Evolutionary conservation across 1,140 invertebrate genomes (phyloP).

Genomic region (Pantala flavescens): DNA sequence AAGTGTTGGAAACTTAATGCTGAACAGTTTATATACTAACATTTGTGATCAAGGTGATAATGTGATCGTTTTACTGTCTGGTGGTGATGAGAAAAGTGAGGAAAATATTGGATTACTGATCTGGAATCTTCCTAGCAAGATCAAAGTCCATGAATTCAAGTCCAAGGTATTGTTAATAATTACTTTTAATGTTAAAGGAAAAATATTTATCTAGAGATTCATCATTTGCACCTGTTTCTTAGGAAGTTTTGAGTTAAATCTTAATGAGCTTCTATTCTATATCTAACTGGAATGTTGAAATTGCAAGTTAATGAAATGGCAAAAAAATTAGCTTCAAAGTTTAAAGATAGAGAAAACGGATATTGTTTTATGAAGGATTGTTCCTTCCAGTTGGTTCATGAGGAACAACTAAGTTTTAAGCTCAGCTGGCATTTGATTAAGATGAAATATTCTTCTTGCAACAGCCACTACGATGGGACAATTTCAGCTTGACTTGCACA

Average conservation of each 20-base stretch:
- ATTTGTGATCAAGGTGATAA: background rate
- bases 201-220: background rate
- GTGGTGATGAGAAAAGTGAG: background rate
- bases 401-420: constrained; percentile 10
- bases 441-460: too few species aligned
- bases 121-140: too few species aligned
- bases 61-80: background rate
- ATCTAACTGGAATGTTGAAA: background rate
- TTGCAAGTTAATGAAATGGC: background rate
- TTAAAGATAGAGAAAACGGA: background rate
- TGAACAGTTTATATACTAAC: background rate
- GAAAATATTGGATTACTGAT: too few species aligned
- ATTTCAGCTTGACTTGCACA: too few species aligned
- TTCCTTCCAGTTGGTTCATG: background rate
- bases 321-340: background rate
- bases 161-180: too few species aligned
- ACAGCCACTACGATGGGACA: too few species aligned
- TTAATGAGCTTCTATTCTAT: background rate
- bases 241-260: background rate
- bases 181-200: background rate
- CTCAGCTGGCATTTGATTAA: background rate
- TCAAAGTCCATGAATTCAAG: too few species aligned
- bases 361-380: constrained; percentile 1
- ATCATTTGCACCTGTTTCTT: background rate
- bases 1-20: background rate